Conservation (phyloP, 2,113 vertebrate genomes). For the Dasyprocta punctata region DNA sequence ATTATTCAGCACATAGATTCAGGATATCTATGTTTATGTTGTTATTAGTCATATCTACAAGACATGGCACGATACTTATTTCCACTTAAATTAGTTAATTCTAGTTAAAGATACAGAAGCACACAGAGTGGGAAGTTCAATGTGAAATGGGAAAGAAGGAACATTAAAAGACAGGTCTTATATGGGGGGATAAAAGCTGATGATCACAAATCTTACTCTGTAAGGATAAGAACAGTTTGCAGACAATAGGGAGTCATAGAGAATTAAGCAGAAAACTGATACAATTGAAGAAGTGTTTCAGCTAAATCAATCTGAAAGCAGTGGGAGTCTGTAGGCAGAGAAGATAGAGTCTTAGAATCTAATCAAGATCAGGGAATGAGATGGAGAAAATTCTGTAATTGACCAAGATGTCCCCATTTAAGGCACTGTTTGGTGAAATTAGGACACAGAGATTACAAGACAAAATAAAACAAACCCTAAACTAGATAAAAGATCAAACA, state of each 20-base stretch:
- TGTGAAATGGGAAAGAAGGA: background rate
- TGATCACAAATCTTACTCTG: background rate
- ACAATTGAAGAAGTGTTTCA: background rate
- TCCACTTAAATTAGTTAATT: background rate
- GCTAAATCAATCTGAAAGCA: background rate
- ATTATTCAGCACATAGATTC: background rate
- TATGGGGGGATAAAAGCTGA: background rate
- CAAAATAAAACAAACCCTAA: background rate
- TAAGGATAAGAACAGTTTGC: background rate
- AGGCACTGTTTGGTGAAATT: background rate
- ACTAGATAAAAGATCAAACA: background rate
- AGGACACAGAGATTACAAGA: background rate
- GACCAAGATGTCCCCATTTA: background rate
- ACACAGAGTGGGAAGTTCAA: background rate
- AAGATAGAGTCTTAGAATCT: background rate
- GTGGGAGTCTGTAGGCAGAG: too few relatives aligned
- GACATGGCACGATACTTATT: background rate
- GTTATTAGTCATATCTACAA: background rate
- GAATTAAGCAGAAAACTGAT: background rate
- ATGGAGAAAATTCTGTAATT: background rate
- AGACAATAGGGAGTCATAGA: background rate
- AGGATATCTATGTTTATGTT: background rate
- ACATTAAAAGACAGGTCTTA: background rate
- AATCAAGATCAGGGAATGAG: background rate
- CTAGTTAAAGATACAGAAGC: background rate